Percentiles rank a stretch among this genome's conserved stretches.
Evolutionary conservation across 2,888 invertebrate species (phyloP).

Genomic region (Synanthedon myopaeformis): DNA sequence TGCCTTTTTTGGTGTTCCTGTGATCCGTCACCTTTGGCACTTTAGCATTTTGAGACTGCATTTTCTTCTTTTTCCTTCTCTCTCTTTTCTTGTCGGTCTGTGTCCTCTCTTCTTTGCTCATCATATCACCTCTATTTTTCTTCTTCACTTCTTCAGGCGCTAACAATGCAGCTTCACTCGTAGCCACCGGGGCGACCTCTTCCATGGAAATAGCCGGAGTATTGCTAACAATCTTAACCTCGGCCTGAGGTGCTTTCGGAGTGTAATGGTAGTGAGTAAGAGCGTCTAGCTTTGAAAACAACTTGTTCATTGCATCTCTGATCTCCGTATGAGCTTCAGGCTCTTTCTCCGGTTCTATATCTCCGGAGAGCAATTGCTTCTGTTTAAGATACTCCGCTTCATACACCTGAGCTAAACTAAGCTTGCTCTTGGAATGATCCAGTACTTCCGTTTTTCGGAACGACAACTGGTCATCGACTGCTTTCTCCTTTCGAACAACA

Average conservation of each 20-base stretch:
- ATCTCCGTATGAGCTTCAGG: constrained; percentile 85
- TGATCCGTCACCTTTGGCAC: constrained; percentile 55
- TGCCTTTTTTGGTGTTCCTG: constrained; percentile 68
- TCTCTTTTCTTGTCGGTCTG: constrained; percentile 91
- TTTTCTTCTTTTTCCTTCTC: constrained; percentile 85
- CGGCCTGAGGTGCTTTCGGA: constrained; percentile 86
- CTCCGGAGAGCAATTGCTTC: constrained; percentile 68
- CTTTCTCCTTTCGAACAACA: constrained; percentile 87
- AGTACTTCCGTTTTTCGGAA: constrained; percentile 90
- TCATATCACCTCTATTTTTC: constrained; percentile 64
- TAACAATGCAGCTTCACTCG: constrained; percentile 84
- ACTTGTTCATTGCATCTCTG: constrained; percentile 75
- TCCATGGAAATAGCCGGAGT: constrained; percentile 93
- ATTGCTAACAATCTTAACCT: constrained; percentile 91
- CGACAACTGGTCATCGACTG: constrained; percentile 82
- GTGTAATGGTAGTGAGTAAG: constrained; percentile 95
- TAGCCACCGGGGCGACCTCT: constrained; percentile 93
- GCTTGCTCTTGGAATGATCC: constrained; percentile 94
- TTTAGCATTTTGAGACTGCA: constrained; percentile 71
- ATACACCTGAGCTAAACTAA: constrained; percentile 93
- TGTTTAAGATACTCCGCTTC: constrained; percentile 87
- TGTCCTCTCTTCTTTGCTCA: constrained; percentile 84
- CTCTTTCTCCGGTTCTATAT: constrained; percentile 71
- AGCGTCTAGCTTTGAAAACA: constrained; percentile 91
- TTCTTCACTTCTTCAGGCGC: constrained; percentile 93